phyloP scores from a whole-genome alignment of 2,888 invertebrate species.

The Tanypteryx hageni region DNA sequence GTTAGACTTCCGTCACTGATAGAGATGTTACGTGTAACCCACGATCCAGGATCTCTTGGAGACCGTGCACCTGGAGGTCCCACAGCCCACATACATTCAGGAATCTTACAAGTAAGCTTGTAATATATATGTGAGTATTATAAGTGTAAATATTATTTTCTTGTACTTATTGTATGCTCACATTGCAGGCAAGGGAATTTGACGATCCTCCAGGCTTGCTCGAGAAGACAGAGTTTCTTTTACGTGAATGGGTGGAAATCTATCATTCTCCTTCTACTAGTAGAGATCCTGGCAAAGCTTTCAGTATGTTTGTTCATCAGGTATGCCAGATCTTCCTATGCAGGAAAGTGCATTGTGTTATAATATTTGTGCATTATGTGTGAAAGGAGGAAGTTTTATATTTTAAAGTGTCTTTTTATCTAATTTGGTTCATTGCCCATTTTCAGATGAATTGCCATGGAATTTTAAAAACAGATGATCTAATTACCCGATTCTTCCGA shows the following conservation, averaged over 20 bases:
- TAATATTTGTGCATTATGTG: background rate
- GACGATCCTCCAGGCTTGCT: constrained; percentile 96
- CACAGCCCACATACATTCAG: constrained; percentile 94
- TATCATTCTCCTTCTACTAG: constrained; percentile 89
- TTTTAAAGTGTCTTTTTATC: background rate
- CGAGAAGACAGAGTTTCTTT: constrained; percentile 95
- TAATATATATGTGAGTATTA: background rate
- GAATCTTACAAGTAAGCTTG: constrained; percentile 87
- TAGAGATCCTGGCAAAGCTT: constrained; percentile 92
- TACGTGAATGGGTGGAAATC: constrained; percentile 97
- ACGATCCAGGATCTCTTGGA: constrained; percentile 85
- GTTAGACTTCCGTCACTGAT: constrained; percentile 84
- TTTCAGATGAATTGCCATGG: constrained; percentile 95
- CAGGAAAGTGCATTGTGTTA: background rate
- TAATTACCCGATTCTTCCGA: constrained; percentile 97
- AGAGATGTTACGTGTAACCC: constrained; percentile 86
- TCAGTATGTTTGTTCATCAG: constrained; percentile 93
- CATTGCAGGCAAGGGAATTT: constrained; percentile 85
- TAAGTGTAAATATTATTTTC: background rate
- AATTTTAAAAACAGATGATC: constrained; percentile 97
- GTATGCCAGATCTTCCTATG: constrained; percentile 70
- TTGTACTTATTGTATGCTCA: constrained; percentile 59
- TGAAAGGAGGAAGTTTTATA: background rate
- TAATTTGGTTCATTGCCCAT: background rate
- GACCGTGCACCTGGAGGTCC: constrained; percentile 89